phyloP scores from a whole-genome alignment of 1,140 invertebrate species.

The Eueides isabella region DNA sequence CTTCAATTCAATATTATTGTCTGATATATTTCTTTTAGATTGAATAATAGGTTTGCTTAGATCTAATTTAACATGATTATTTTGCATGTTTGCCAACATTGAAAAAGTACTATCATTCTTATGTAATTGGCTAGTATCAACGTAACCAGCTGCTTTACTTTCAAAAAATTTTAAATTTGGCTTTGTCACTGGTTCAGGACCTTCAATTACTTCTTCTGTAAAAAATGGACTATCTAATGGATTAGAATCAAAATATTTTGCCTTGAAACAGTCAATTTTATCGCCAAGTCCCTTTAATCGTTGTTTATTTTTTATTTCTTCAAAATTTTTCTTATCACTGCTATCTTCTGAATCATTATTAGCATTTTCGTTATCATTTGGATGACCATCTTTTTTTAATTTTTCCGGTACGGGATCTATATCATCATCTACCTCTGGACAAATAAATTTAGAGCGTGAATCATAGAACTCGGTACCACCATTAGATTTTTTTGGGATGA shows the following conservation, averaged over 20 bases:
- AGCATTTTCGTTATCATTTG: conserved; percentile 46
- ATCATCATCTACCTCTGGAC: conserved; percentile 80
- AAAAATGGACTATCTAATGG: conserved; percentile 90
- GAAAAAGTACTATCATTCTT: conserved; percentile 40
- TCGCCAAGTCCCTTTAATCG: conserved; percentile 84
- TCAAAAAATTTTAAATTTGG: conserved; percentile 37
- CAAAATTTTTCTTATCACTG: conserved; percentile 48
- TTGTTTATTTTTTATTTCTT: conserved; percentile 58
- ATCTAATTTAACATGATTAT: conserved; percentile 30
- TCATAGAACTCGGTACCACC: conserved; percentile 85
- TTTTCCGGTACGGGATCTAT: conserved; percentile 82
- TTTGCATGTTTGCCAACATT: conserved; percentile 44
- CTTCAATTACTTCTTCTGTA: conserved; percentile 81
- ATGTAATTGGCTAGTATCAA: not conserved
- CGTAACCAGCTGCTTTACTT: not conserved
- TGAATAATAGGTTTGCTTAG: conserved; percentile 3
- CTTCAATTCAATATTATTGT: not conserved
- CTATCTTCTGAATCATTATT: conserved; percentile 32
- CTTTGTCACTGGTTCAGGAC: conserved; percentile 64
- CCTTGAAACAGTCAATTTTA: conserved; percentile 88
- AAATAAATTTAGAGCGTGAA: conserved; percentile 73
- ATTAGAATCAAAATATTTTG: conserved; percentile 88
- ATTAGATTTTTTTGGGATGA: conserved; percentile 82
- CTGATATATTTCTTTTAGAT: not conserved
- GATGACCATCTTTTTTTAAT: conserved; percentile 73